phyloP scores from a whole-genome alignment of 2,888 invertebrate species.

The Epistrophe eligans region DNA sequence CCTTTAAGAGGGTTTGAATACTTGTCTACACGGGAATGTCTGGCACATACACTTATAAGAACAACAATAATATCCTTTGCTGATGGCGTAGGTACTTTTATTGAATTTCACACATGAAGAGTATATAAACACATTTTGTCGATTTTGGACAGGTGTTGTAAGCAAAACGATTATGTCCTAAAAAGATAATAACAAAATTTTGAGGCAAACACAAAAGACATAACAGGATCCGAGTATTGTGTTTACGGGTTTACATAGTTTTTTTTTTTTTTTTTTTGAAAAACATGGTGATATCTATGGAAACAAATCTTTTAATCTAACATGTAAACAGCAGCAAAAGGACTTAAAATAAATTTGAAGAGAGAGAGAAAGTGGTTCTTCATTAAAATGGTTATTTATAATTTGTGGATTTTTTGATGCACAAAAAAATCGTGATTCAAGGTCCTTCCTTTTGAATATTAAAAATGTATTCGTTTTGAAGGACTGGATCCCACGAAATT shows the following conservation, averaged over 20 bases:
- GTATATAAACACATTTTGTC: not conserved
- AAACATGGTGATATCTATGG: too few relatives aligned
- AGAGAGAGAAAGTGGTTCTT: not conserved
- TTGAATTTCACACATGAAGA: slow-evolving; percentile 22
- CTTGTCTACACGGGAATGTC: not conserved
- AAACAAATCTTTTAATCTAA: too few relatives aligned
- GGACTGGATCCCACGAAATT: too few relatives aligned
- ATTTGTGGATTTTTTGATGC: too few relatives aligned
- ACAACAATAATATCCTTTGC: slow-evolving; percentile 5
- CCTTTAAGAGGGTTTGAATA: slow-evolving; percentile 32
- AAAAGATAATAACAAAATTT: not conserved
- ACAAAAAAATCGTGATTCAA: too few relatives aligned
- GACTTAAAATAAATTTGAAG: not conserved
- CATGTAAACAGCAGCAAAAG: too few relatives aligned
- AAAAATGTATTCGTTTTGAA: too few relatives aligned
- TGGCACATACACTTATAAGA: not conserved
- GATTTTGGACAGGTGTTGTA: slow-evolving; percentile 25
- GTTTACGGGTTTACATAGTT: too few relatives aligned
- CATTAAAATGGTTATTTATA: too few relatives aligned
- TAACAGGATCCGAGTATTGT: not conserved
- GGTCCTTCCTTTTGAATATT: too few relatives aligned
- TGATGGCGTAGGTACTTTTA: slow-evolving; percentile 5
- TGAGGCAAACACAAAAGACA: not conserved
- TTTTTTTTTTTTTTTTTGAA: too few relatives aligned
- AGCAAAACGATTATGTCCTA: not conserved